A percentile compares a stretch with the other conserved stretches of the same genome.
Conservation (phyloP, 2,797 vertebrate genomes). For the Galagoides demidoff region DNA sequence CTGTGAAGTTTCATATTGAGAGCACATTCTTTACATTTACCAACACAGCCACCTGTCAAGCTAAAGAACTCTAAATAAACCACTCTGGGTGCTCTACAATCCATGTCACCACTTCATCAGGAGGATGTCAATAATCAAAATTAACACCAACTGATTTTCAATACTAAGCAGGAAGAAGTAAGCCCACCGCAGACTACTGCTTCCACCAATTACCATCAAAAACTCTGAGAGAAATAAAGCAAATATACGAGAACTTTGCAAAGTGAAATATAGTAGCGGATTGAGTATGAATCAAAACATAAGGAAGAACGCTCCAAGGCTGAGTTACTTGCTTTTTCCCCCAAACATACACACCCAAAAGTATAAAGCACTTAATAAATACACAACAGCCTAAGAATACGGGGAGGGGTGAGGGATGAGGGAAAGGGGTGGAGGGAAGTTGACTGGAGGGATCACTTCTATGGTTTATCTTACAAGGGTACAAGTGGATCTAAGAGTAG, state of each 20-base stretch:
- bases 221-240: background rate
- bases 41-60: background rate
- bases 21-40: background rate
- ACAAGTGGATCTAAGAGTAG: too few species aligned
- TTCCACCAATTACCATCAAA: background rate
- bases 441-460: too few species aligned
- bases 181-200: background rate
- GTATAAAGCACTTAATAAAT: background rate
- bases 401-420: too few species aligned
- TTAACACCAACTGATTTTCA: background rate
- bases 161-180: background rate
- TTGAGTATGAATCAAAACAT: background rate
- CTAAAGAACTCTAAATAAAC: background rate
- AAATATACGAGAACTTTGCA: background rate
- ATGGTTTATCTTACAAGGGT: too few species aligned
- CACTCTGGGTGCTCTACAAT: background rate
- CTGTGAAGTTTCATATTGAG: background rate
- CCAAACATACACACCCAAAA: background rate
- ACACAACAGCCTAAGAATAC: background rate
- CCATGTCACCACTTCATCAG: background rate
- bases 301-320: background rate
- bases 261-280: background rate
- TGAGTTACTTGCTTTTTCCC: background rate
- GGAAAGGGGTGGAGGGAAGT: too few species aligned
- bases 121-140: background rate